phyloP scores from a whole-genome alignment of 1,140 invertebrate species.

The honey bee (Apis mellifera) region Amel_HAv3.1 CM009932.2:12110001-12110500 shows the following conservation, averaged over 20 bases:
- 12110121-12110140: background rate
- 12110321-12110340: slow-evolving; percentile 1
- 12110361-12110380: slow-evolving; percentile 17
- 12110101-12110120: background rate
- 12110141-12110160: slow-evolving; percentile 28
- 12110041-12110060: slow-evolving; percentile 89
- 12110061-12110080: slow-evolving; percentile 89
- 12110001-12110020: slow-evolving; percentile 96
- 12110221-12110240: slow-evolving; percentile 25
- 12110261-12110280: slow-evolving; percentile 51
- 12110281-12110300: slow-evolving; percentile 55
- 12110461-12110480: background rate
- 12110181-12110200: background rate
- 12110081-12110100: slow-evolving; percentile 21
- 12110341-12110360: slow-evolving; percentile 53
- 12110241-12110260: slow-evolving; percentile 35
- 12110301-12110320: slow-evolving; percentile 63
- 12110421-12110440: background rate
- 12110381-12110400: background rate
- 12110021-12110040: slow-evolving; percentile 93
- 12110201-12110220: slow-evolving; percentile 15
- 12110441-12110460: background rate
- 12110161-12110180: slow-evolving; percentile 1
- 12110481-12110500: background rate
- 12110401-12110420: background rate